Evolutionary conservation across 2,113 vertebrate genomes (phyloP).

Genomic region (Macaca mulatta): DNA sequence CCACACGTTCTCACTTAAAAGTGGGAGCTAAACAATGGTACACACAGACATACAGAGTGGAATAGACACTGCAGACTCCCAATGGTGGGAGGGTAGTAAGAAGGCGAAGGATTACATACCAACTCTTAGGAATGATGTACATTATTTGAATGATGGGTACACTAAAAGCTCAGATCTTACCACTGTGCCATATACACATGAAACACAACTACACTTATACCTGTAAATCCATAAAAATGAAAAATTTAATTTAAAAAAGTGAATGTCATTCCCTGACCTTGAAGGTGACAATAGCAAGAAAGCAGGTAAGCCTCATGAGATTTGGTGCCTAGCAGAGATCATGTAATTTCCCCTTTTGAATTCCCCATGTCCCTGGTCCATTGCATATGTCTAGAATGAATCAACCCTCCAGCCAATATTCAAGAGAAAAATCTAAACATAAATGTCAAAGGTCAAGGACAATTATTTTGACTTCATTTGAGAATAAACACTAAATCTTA

Average conservation of each 20-base stretch:
- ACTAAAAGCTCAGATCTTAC: too few species aligned
- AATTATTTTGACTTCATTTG: not conserved
- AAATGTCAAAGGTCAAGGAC: not conserved
- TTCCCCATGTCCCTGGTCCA: not conserved
- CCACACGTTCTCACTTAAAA: not conserved
- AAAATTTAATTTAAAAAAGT: not conserved
- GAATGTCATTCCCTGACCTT: not conserved
- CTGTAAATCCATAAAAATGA: too few species aligned
- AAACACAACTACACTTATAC: too few species aligned
- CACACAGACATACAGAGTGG: not conserved
- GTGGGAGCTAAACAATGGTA: not conserved
- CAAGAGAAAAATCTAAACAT: not conserved
- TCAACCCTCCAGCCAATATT: not conserved
- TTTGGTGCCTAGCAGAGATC: fast-evolving
- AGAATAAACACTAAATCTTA: not conserved
- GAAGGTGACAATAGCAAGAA: not conserved
- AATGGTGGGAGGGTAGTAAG: not conserved
- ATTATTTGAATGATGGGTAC: too few species aligned
- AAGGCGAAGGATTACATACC: too few species aligned
- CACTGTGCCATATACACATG: too few species aligned
- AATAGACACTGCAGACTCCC: not conserved
- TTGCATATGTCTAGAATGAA: not conserved
- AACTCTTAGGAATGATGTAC: not conserved
- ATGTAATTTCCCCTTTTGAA: not conserved
- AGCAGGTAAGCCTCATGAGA: fast-evolving